A percentile compares a stretch with the other conserved stretches of the same genome.
phyloP scores from a whole-genome alignment of 2,113 vertebrate species.

The Eclectus roratus region DNA sequence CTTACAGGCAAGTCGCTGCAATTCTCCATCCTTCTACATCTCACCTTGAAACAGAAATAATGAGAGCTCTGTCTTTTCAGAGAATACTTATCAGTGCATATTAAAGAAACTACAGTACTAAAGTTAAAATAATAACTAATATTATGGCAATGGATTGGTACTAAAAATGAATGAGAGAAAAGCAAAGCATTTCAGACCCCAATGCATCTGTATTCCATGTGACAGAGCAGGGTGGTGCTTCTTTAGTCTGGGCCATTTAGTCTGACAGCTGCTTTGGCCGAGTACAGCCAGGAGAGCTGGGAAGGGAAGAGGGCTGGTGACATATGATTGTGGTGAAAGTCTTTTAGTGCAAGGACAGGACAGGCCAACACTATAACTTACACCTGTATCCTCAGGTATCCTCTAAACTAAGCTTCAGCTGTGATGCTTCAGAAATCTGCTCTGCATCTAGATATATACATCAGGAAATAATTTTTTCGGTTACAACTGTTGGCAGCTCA shows the following conservation, averaged over 20 bases:
- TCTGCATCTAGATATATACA: background rate
- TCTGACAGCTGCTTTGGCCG: background rate
- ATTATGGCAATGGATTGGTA: background rate
- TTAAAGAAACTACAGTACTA: background rate
- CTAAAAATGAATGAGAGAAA: background rate
- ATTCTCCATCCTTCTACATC: background rate
- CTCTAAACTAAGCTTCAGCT: background rate
- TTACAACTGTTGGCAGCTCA: background rate
- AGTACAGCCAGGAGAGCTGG: background rate
- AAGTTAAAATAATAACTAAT: background rate
- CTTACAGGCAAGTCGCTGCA: background rate
- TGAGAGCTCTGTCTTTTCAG: background rate
- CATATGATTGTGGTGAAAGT: background rate
- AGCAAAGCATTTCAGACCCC: background rate
- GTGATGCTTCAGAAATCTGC: background rate
- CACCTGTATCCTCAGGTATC: background rate
- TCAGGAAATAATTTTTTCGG: background rate
- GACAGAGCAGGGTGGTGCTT: background rate
- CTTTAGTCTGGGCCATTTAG: fast-evolving
- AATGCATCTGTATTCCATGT: no score
- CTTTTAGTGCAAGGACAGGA: background rate
- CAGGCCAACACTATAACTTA: background rate
- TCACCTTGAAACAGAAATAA: background rate
- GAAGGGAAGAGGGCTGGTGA: background rate
- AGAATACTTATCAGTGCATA: background rate